Percentiles rank a stretch among this genome's conserved stretches.
Evolutionary conservation across 1,140 invertebrate species (phyloP).

Genomic region (Radopholus similis): DNA sequence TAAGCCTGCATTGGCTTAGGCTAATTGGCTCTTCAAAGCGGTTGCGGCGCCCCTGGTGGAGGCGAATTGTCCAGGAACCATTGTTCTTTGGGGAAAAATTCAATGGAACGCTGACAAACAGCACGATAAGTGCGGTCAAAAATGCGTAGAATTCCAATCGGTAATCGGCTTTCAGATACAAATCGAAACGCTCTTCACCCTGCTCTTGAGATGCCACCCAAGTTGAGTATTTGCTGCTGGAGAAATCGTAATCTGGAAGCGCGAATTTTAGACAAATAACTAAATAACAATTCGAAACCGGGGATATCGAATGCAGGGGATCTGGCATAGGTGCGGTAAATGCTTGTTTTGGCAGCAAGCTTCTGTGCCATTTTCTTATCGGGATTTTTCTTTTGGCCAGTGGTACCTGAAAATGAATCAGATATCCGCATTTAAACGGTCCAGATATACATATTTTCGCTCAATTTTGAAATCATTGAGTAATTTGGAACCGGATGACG

Average conservation of each 20-base stretch:
- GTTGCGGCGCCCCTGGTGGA: constrained; percentile 26
- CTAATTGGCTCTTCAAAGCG: too few species aligned
- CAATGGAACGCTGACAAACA: constrained; percentile 20
- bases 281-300: constrained; percentile 14
- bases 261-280: neutral
- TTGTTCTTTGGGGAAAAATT: constrained; percentile 17
- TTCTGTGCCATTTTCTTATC: constrained; percentile 3
- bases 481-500: neutral
- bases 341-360: constrained; percentile 19
- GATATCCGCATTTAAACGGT: neutral
- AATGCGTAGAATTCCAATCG: constrained; percentile 18
- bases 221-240: constrained; percentile 29
- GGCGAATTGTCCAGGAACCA: constrained; percentile 28
- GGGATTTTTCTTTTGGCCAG: too few species aligned
- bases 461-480: constrained; percentile 16
- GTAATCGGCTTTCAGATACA: constrained; percentile 22
- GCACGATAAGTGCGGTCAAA: constrained; percentile 19
- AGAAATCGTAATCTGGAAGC: constrained; percentile 28
- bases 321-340: constrained; percentile 28
- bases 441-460: constrained; percentile 18
- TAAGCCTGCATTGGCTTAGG: too few species aligned
- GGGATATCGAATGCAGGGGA: constrained; percentile 37
- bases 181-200: constrained; percentile 7
- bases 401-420: too few species aligned
- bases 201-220: constrained; percentile 27